Base-by-base conservation (phyloP, 2,113 vertebrate species). In the Euleptes europaea region DNA sequence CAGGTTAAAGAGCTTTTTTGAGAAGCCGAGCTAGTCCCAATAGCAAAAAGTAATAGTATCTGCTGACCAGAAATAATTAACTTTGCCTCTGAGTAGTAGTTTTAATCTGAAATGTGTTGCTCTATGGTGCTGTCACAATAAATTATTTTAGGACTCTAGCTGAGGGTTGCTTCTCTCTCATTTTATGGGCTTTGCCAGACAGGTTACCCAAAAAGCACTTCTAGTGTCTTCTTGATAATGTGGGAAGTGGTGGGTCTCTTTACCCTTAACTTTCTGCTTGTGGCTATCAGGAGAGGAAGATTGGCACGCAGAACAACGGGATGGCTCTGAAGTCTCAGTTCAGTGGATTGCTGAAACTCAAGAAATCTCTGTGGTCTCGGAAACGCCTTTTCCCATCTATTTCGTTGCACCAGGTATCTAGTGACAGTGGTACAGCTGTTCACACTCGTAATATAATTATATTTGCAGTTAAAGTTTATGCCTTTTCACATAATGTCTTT, bases 311-410 rank as follows among this genome's bases (percentile, higher is more conserved):
- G 97, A 99, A 87, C 97, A 97, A 88, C 96, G 97, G 0, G 98
- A 99, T 0, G 97, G 98, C 17, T 96, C 97, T 0, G 94, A 96
- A 5, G 95, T 97, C 1, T 78, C 84, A 0, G 97, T 99, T 0
- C 96, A 97, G 88, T 99, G 98, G 98, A 97, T 97, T 1, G 44
- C 96, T 0, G 96, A 95, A 70, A 95, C 95, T 63, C 96, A 96
- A 86, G 98, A 99, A 12, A 89, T 99, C 81, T 97, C 98, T 0
- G 97, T 99, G 72, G 94, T 96, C 89, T 99, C 99, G 0, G 98
- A 99, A 0, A 98, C 97, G 93, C 99, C 99, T 94, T 98, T 98
- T 69, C 99, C 98, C 82, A 95, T 98, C 49, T 99, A 99, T 92
- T 99, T 99, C 75, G 40, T 98, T 15, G 98, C 98, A 47, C 98